These are phyloP conservation scores for Cepphus grylle DNA, from an alignment of 2,113 vertebrate species.

Conservation along the genomic window DNA sequence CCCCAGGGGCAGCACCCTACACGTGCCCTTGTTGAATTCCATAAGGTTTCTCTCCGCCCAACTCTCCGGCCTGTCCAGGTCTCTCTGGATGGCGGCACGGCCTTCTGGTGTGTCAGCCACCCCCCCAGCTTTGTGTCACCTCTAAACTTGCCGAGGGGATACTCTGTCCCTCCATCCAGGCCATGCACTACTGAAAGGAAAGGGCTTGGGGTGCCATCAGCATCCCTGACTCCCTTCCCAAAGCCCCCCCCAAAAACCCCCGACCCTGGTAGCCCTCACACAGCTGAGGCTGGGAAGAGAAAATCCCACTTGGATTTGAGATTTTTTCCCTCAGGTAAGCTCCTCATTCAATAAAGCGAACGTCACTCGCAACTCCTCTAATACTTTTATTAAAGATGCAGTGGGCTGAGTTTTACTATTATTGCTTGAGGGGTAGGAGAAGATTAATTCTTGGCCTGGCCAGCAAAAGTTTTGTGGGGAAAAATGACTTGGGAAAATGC, in stretches of 20 bases:
- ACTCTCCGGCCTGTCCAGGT: too few species aligned
- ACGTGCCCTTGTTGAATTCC: too few species aligned
- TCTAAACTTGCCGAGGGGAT: too few species aligned
- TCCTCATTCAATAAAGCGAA: slow-evolving; percentile 34
- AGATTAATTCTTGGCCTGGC: not conserved
- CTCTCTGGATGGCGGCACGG: too few species aligned
- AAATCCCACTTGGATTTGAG: slow-evolving; percentile 67
- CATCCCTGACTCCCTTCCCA: not conserved
- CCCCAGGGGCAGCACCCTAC: too few species aligned
- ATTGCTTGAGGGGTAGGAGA: not conserved
- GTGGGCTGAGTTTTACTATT: not conserved
- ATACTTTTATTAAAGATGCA: slow-evolving; percentile 28
- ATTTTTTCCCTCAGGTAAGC: slow-evolving; percentile 41
- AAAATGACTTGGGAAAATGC: not conserved
- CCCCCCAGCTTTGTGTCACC: too few species aligned
- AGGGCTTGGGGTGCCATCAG: not conserved
- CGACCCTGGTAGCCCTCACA: not conserved
- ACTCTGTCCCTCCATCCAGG: too few species aligned
- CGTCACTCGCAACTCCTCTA: not conserved
- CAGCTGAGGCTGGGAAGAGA: not conserved
- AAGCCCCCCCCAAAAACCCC: not conserved
- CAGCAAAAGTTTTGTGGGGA: fast-evolving
- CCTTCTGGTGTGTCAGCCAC: too few species aligned
- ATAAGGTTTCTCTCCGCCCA: too few species aligned
- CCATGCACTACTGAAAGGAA: not conserved